A percentile compares a stretch with the other conserved stretches of the same genome.
phyloP scores from a whole-genome alignment of 2,888 invertebrate genomes.

The Nemotelus nigrinus region DNA sequence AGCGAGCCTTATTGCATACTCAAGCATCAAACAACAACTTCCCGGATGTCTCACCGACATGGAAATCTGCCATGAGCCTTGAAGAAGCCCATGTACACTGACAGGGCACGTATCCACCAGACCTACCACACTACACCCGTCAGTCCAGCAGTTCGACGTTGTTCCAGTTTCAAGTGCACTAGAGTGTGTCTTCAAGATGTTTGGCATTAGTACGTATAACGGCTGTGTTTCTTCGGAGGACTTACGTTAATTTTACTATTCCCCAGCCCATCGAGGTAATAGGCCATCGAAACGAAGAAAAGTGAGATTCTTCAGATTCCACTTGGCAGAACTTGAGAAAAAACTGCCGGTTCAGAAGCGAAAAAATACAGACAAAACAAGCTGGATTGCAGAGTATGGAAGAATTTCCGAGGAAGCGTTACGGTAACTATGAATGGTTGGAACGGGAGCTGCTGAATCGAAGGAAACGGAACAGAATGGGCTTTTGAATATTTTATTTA shows the following conservation, averaged over 20 bases:
- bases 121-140: no score
- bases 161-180: no score
- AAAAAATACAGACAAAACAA: no score
- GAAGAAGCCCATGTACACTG: no score
- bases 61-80: no score
- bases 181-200: constrained; percentile 5
- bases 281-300: background rate
- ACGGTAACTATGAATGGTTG: background rate
- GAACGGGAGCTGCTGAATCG: background rate
- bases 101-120: no score
- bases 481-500: background rate
- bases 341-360: background rate
- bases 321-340: background rate
- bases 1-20: constrained; percentile 21
- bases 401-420: background rate
- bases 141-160: no score
- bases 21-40: constrained; percentile 2
- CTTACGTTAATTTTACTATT: background rate
- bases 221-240: background rate
- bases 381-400: no score
- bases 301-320: background rate
- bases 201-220: constrained; percentile 12
- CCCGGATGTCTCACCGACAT: background rate
- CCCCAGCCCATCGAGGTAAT: background rate
- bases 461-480: background rate